A percentile compares a stretch with the other conserved stretches of the same genome.
These are phyloP conservation scores for Melanotaenia pygmaea DNA, from an alignment of 2,797 vertebrate species.

Conservation along the genomic window DNA sequence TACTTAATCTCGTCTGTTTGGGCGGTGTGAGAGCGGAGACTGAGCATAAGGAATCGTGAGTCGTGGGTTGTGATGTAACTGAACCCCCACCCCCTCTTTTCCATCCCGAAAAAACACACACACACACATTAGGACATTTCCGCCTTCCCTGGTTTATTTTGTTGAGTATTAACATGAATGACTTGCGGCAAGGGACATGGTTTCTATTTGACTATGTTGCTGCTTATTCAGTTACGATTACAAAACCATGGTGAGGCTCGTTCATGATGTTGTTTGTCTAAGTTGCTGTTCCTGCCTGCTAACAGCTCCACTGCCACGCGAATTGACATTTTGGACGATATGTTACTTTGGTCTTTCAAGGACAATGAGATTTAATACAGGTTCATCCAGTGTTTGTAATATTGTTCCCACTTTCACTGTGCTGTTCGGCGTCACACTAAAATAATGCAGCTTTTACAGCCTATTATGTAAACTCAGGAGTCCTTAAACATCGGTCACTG, in stretches of 20 bases:
- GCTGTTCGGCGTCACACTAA: constrained; percentile 11
- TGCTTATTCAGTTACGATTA: neutral
- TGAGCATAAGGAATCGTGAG: constrained; percentile 68
- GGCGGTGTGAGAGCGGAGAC: constrained; percentile 56
- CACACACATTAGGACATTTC: constrained; percentile 4
- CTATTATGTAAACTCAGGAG: neutral
- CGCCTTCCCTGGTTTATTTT: constrained; percentile 23
- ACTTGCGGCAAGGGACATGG: neutral
- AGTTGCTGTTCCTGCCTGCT: neutral
- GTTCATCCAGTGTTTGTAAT: constrained; percentile 16
- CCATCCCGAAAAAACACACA: constrained; percentile 34
- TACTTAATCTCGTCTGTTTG: constrained; percentile 57
- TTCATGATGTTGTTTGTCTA: neutral
- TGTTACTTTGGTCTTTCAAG: constrained; percentile 64
- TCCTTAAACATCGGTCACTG: neutral
- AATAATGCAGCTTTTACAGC: constrained; percentile 21
- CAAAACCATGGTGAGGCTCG: neutral
- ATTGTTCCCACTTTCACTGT: constrained; percentile 1
- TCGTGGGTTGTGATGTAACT: constrained; percentile 73
- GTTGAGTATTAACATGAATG: neutral
- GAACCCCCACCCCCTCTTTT: constrained; percentile 6
- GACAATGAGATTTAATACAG: constrained; percentile 42
- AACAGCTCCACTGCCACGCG: neutral
- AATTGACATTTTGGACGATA: constrained; percentile 8
- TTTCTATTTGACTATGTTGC: neutral